Base-by-base conservation (phyloP, 2,888 invertebrate genomes). In the Linnaemya vulpina region DNA sequence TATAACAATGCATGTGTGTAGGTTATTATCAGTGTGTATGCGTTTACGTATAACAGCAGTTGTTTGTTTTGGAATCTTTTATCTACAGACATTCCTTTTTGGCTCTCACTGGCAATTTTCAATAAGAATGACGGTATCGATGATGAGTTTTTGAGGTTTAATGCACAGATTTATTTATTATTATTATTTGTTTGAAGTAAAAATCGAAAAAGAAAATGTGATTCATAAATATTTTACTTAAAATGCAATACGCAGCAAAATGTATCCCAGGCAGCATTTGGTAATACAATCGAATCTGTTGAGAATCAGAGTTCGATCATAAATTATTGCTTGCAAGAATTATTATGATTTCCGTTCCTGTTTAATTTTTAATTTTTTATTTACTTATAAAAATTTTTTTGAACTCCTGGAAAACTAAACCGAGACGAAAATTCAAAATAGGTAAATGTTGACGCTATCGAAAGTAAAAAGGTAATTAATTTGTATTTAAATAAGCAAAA, bases 131-230 rank as follows among this genome's bases (percentile, higher is more conserved):
- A 67, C 38, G 65, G 17, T 80, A 55, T 55, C 68, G 40, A 17
- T 65, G 77, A 84, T 77, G 81, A 84, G 77, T 70, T 84, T 81
- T 81, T 84, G 81, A 77, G 84, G 84, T 84, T 84, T 84, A 77
- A 73, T 74, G 38, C 55, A 63, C 62, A 84, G 81, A 73, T 77
- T 84, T 84, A 75, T 83, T 67, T 78, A 77, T 62, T 60, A 74
- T 43, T 65, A 25, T 74, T 80, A 13, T 43, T 71, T 71, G 65
- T 43, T 25, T 55, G 9, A 51, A 10, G 5, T 20, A 51, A 9
- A 51, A 10, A 10, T 55, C 4, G 13, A 55, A 46, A 17, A 25
- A 17, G 38, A 53, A 71, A 55, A 25, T 20, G 63, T 38, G 13
- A 58, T 30, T 25, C 73, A 49, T 65, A 68, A 68, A 75, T 75